Base-by-base conservation (phyloP, 2,888 invertebrate species). In the Gibbula magus region DNA sequence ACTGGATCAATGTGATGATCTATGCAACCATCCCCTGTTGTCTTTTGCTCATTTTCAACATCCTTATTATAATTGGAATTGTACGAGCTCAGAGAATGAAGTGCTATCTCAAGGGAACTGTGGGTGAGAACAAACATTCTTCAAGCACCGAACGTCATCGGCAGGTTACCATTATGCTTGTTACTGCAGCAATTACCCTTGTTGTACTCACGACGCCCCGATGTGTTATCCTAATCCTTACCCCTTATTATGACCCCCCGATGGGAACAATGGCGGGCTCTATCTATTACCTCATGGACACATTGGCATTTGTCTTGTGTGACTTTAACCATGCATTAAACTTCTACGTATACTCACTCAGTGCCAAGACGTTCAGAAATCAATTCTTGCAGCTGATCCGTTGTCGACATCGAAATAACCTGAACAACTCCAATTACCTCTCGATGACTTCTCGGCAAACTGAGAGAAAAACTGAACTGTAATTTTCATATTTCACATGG, bases 321-420 rank as follows among this genome's bases (percentile, higher is more conserved):
- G 89, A 89, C 79, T 79, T 87, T 0, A 88, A 87, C 56, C 89
- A 89, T 79, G 88, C 87, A 13, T 80, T 89, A 20, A 89, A 89
- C 74, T 89, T 89, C 79, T 89, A 88, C 75, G 75, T 89, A 3
- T 89, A 89, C 75, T 88, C 87, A 67, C 79, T 88, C 5, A 87
- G 87, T 22, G 88, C 88, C 0, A 80, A 83, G 54, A 85, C 82
- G 75, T 89, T 89, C 78, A 81, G 89, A 18, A 74, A 81, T 5
- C 85, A 86, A 70, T 87, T 88, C 76, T 35, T 82, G 0, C 78
- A 81, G 3, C 53, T 86, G 20, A 51, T 88, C 7, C 83, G 83
- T 52, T 83, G 79, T 35, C 70, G 82, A 29, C 25, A 25, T 25
- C 25, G 45, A 45, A 45, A 45, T 13, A 45, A 45, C 45, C 5